These are phyloP conservation scores for Diaphora mendica DNA, from an alignment of 2,888 invertebrate genomes.

Conservation along the genomic window DNA sequence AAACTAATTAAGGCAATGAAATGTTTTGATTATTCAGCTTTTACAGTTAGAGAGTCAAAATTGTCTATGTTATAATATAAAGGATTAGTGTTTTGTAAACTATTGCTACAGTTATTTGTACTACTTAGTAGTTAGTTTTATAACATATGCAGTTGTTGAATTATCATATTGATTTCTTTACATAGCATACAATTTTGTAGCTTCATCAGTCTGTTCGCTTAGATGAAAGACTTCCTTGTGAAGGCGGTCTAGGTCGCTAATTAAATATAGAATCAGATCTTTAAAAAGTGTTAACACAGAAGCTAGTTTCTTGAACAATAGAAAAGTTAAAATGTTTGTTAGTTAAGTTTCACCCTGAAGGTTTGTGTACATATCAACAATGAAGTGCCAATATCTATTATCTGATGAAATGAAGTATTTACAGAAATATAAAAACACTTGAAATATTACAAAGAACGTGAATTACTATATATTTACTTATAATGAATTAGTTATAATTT, in stretches of 20 bases:
- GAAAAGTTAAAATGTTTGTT: background rate
- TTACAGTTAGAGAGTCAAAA: conserved; percentile 26
- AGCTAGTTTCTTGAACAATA: background rate
- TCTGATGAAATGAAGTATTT: background rate
- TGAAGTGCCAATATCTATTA: background rate
- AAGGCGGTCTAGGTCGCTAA: no score
- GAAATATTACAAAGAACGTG: background rate
- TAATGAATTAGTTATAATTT: background rate
- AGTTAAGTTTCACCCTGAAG: background rate
- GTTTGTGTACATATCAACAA: background rate
- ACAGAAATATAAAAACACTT: background rate
- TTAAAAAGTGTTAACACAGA: background rate
- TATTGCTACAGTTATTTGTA: conserved; percentile 26
- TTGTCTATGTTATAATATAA: conserved; percentile 35
- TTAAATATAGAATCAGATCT: background rate
- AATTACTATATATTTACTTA: background rate
- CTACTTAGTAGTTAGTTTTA: conserved; percentile 23
- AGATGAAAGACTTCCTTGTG: no score
- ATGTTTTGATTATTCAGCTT: conserved; percentile 22
- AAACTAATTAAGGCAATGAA: background rate
- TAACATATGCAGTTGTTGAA: conserved; percentile 43
- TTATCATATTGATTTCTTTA: conserved; percentile 14
- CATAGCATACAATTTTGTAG: no score
- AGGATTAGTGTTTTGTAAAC: conserved; percentile 51
- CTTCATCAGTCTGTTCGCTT: no score